phyloP scores from a whole-genome alignment of 2,113 vertebrate genomes.

The Nerophis lumbriciformis region DNA sequence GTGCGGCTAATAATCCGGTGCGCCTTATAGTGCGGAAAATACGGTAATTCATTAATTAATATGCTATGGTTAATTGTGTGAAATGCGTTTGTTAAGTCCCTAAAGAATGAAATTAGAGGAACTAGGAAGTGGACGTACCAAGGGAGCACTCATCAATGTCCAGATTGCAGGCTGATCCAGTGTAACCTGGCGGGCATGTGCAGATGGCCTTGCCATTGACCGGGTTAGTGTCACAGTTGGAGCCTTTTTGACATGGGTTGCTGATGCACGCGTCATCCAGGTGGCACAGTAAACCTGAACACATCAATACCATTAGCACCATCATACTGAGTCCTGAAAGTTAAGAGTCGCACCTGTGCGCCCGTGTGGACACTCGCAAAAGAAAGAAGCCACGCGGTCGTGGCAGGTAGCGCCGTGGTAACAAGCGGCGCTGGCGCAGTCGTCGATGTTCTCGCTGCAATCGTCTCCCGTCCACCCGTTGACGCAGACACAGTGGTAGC shows the following conservation, averaged over 20 bases:
- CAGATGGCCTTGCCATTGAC: constrained; percentile 97
- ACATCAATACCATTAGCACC: background rate
- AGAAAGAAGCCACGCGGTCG: constrained; percentile 92
- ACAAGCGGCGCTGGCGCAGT: constrained; percentile 90
- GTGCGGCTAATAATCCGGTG: too few species aligned
- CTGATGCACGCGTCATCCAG: constrained; percentile 94
- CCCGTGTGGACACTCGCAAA: constrained; percentile 94
- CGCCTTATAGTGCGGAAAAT: too few species aligned
- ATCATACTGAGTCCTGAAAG: background rate
- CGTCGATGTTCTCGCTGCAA: constrained; percentile 94
- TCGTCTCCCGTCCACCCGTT: constrained; percentile 93
- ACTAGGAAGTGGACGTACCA: constrained; percentile 63
- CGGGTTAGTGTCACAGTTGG: constrained; percentile 96
- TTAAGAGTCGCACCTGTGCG: constrained; percentile 76
- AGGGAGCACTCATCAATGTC: constrained; percentile 91
- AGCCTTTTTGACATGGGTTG: constrained; percentile 94
- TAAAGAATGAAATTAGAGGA: background rate
- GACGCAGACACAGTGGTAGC: constrained; percentile 90
- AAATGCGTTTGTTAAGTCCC: too few species aligned
- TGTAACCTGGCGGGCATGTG: constrained; percentile 91
- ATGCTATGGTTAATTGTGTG: too few species aligned
- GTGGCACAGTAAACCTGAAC: constrained; percentile 88
- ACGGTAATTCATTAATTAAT: too few species aligned
- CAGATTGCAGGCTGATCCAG: constrained; percentile 88
- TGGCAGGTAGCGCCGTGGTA: constrained; percentile 89